Base-by-base conservation (phyloP, 2,797 vertebrate species). In the Girardinus metallicus region DNA sequence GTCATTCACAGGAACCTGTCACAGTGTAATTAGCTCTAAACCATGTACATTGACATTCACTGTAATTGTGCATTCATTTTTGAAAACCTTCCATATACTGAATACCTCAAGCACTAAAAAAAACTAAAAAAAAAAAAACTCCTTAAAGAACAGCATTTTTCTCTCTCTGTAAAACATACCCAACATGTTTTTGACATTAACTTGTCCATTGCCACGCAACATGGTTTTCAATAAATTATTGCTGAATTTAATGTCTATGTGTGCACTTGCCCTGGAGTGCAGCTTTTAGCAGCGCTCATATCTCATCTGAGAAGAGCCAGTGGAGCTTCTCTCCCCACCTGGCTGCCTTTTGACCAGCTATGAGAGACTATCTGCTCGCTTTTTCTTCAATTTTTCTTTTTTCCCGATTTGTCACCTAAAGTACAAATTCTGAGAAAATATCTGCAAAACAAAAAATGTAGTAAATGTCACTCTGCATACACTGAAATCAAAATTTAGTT, bases 401-500 rank as follows among this genome's bases (percentile, higher is more conserved):
- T 16, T 75, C 77, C 36, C 89, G 87, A 94, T 94, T 91, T 92
- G 94, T 92, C 80, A 88, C 76, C 12, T 79, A 73, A 47, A 74
- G 23, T 43, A 82, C 79, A 80, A 73, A 86, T 79, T 73, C 81
- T 80, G 80, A 91, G 77, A 83, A 79, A 51, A 87, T 83, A 76
- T 74, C 78, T 74, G 5, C 89, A 82, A 91, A 87, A 92, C 9
- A 43, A 21, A 21, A 2, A 23, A 51, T 39, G 75, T 47, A 46
- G 60, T 68, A 51, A 36, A 74, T 82, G 86, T 49, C 89, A 84
- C 84, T 81, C 80, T 79, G 36, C 66, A 55, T 79, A 6, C 43
- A 74, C 79, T 70, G 49, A 75, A 83, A 78, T 79, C 26, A 57
- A 49, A 13, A 74, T 57, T 73, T 75, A 66, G 68, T 81, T 76